Evolutionary conservation across 2,113 vertebrate species (phyloP).

Genomic region (Cyprinus carpio): DNA sequence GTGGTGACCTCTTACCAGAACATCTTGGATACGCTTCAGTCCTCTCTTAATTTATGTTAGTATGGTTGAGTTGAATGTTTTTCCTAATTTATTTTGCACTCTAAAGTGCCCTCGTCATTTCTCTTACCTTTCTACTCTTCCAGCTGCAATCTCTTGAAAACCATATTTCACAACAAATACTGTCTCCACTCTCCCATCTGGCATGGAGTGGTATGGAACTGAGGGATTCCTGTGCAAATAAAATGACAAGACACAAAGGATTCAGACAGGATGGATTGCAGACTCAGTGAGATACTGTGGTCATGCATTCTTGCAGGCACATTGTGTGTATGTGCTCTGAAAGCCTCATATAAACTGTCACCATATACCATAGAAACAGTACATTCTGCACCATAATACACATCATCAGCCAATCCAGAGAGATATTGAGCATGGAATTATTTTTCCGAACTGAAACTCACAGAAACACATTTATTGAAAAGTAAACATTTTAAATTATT

Average conservation of each 20-base stretch:
- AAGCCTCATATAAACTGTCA: conserved; percentile 10
- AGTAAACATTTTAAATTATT: too few species aligned
- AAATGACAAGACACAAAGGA: conserved; percentile 40
- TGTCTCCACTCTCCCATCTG: conserved; percentile 41
- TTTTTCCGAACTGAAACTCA: too few species aligned
- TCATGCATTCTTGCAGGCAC: conserved; percentile 15
- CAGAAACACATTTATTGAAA: too few species aligned
- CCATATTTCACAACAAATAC: conserved; percentile 25
- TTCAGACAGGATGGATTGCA: conserved; percentile 27
- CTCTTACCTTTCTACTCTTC: neutral
- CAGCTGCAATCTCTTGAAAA: neutral
- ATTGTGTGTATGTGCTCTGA: conserved; percentile 15
- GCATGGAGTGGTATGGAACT: conserved; percentile 44
- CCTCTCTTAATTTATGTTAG: neutral
- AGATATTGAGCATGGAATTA: conserved; percentile 39
- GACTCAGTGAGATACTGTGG: conserved; percentile 7
- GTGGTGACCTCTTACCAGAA: conserved; percentile 24
- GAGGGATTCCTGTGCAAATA: conserved; percentile 41
- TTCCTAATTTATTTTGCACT: conserved; percentile 20
- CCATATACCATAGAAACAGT: neutral
- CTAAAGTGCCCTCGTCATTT: neutral
- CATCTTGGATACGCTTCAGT: neutral
- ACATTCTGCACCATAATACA: conserved; percentile 17
- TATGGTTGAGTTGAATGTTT: neutral
- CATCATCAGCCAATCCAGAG: conserved; percentile 18